Percentiles rank a stretch among this genome's conserved stretches.
Evolutionary conservation across 2,888 invertebrate species (phyloP).

Genomic region (Macrophya alboannulata): DNA sequence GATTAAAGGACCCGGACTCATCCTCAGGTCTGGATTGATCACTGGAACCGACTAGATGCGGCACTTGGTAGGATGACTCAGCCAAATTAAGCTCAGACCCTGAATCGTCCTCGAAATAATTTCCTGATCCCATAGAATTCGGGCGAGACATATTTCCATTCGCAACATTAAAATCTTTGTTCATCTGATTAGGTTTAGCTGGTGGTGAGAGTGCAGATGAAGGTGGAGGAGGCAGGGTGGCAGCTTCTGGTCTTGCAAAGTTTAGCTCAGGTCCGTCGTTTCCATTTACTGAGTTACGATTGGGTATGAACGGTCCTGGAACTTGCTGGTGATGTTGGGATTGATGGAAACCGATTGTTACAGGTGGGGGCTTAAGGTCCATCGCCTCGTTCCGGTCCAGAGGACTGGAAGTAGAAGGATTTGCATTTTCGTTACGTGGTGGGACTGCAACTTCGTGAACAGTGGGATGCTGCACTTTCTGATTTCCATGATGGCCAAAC

Average conservation of each 20-base stretch:
- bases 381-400: slow-evolving; percentile 69
- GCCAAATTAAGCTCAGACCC: slow-evolving; percentile 37
- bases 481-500: slow-evolving; percentile 62
- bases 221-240: slow-evolving; percentile 61
- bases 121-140: slow-evolving; percentile 9
- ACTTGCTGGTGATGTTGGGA: slow-evolving; percentile 16
- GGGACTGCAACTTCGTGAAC: slow-evolving; percentile 11
- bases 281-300: slow-evolving; percentile 5
- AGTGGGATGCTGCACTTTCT: slow-evolving; percentile 32
- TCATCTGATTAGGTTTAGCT: slow-evolving; percentile 4
- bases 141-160: slow-evolving; percentile 33
- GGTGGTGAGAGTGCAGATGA: slow-evolving; percentile 37
- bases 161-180: not conserved
- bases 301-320: not conserved
- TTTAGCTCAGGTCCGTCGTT: not conserved
- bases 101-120: slow-evolving; percentile 35
- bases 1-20: not conserved
- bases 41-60: not conserved
- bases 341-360: slow-evolving; percentile 55
- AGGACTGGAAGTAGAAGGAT: slow-evolving; percentile 60
- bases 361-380: slow-evolving; percentile 72
- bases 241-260: slow-evolving; percentile 64
- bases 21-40: slow-evolving; percentile 25
- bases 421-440: slow-evolving; percentile 24
- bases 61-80: slow-evolving; percentile 28